These are phyloP conservation scores for Morus bassanus DNA, from an alignment of 2,797 vertebrate genomes.

Conservation along the genomic window DNA sequence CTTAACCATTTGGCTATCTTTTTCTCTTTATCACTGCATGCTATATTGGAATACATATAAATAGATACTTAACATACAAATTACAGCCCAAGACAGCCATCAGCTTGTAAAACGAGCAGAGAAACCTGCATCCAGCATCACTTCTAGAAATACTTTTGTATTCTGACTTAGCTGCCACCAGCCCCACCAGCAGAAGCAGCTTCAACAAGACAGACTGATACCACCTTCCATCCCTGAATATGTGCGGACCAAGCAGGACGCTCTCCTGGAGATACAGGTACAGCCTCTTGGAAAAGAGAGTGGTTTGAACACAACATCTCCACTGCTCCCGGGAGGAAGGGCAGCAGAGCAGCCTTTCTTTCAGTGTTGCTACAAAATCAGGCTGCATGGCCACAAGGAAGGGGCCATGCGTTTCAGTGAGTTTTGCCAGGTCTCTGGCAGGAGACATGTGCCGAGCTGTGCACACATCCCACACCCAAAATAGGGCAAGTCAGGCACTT, in stretches of 20 bases:
- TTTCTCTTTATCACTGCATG: not conserved
- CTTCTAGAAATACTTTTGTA: not conserved
- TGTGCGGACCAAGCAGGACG: fast-evolving
- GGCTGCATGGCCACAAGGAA: fast-evolving
- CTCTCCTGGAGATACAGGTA: not conserved
- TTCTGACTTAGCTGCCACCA: not conserved
- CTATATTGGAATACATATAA: not conserved
- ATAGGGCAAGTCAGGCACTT: not conserved
- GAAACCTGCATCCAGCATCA: not conserved
- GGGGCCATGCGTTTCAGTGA: not conserved
- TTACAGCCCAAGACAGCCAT: not conserved
- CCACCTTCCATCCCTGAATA: not conserved
- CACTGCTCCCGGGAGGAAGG: not conserved
- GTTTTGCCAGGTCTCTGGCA: not conserved
- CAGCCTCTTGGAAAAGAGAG: not conserved
- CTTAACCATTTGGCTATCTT: not conserved
- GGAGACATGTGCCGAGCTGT: fast-evolving
- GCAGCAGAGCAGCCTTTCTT: not conserved
- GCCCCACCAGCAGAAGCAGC: not conserved
- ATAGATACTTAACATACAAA: not conserved
- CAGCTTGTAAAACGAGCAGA: not conserved
- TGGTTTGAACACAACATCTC: not conserved
- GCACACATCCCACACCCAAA: too few relatives aligned
- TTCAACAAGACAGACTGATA: not conserved
- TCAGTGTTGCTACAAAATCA: not conserved